Conservation (phyloP, 2,113 vertebrate genomes). For the Erythrolamprus reginae region DNA sequence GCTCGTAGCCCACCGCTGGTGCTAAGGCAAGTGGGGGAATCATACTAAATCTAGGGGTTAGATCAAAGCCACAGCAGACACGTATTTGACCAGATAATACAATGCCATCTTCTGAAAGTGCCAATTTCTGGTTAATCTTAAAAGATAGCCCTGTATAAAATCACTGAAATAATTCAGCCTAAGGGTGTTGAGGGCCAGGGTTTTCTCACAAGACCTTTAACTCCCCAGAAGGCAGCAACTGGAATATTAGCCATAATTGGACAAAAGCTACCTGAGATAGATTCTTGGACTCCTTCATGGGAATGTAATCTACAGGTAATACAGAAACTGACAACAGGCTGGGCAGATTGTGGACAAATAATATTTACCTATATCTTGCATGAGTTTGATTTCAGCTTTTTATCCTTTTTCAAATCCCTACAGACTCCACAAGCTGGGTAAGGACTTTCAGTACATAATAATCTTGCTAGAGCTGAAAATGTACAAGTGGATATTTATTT, state of each 20-base stretch:
- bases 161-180: not conserved
- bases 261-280: not conserved
- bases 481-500: not conserved
- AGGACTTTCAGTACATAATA: not conserved
- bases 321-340: not conserved
- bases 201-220: not conserved
- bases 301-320: not conserved
- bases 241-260: not conserved
- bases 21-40: not conserved
- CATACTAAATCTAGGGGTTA: not conserved
- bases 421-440: not conserved
- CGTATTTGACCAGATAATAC: not conserved
- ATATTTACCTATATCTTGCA: not conserved
- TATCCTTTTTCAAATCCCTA: not conserved
- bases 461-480: not conserved
- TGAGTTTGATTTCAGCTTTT: not conserved
- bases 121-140: not conserved
- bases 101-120: not conserved
- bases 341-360: not conserved
- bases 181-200: not conserved
- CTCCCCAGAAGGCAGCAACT: not conserved
- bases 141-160: not conserved
- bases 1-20: too few relatives aligned
- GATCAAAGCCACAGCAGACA: not conserved
- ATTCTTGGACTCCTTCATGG: not conserved